Evolutionary conservation across 2,888 invertebrate species (phyloP), one percentile per base, ranked within the genome.

Genomic region (Heliconius cydno): DNA sequence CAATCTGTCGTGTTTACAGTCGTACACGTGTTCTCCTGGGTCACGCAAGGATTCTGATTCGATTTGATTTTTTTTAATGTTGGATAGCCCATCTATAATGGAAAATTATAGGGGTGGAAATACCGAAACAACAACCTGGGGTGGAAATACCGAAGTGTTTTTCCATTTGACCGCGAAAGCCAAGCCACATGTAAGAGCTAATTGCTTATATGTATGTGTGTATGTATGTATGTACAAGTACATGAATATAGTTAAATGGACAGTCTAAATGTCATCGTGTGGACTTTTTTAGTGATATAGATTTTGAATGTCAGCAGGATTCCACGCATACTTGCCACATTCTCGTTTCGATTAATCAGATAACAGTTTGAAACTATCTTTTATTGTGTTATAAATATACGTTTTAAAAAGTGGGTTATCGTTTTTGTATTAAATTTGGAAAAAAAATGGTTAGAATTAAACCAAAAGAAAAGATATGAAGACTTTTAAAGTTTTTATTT

Each of bases 191-290:
- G 60, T 60, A 7, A 60, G n/a, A n/a, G 3, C n/a, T 60, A n/a
- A 12, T 28, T 60, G n/a, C n/a, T n/a, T 34, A n/a, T 12, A 7
- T 25, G 12, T 68, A 5, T 66, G 28, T 28, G 28, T 28, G 19
- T 30, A 66, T 12, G 13, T 38, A 34, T 38, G 19, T 67, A 34
- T 38, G 19, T 67, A 67, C 34, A 34, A 10, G 22, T 68, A n/a
- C 2, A 12, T 68, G n/a, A n/a, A n/a, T 38, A 41, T 70, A 70
- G n/a, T 12, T 70, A 70, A 13, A 70, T 70, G 25, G 1, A 13
- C 68, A 41, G 19, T 72, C 25, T 84, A 86, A 88, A 88, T 87
- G 87, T 85, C 87, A 87, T 82, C 80, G 68, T 76, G 63, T 81
- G 76, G 71, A 76, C 34, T 85, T 86, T 82, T 79, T 71, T 68